phyloP scores from a whole-genome alignment of 2,113 vertebrate genomes.

The Vulpes lagopus region DNA sequence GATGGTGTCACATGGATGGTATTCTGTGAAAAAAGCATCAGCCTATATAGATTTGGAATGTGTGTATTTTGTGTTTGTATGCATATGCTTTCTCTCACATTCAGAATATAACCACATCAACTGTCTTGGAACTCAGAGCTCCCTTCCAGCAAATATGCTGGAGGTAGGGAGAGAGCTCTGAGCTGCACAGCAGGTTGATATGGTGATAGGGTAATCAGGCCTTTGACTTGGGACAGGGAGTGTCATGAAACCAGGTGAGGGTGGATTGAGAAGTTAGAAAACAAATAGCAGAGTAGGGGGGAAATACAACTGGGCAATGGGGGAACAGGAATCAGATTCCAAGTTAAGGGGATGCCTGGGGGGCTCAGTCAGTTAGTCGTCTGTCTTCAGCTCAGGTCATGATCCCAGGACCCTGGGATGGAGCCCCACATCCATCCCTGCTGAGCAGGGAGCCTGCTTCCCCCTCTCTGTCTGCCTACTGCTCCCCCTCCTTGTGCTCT shows the following conservation, averaged over 20 bases:
- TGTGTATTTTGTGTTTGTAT: background rate
- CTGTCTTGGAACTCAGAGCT: background rate
- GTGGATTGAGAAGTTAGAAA: background rate
- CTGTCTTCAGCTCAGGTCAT: no score
- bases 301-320: background rate
- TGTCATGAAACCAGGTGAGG: background rate
- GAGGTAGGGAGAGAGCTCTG: background rate
- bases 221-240: background rate
- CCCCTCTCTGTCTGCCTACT: no score
- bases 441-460: no score
- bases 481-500: no score
- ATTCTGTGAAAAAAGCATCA: background rate
- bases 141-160: background rate
- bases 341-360: background rate
- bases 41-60: background rate
- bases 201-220: background rate
- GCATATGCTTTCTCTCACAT: background rate
- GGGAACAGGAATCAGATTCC: background rate
- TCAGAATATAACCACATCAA: background rate
- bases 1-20: background rate
- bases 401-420: no score
- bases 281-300: background rate
- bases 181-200: background rate
- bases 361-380: no score
- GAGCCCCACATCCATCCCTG: no score